phyloP scores from a whole-genome alignment of 1,140 invertebrate genomes.

The Pentalonia nigronervosa region DNA sequence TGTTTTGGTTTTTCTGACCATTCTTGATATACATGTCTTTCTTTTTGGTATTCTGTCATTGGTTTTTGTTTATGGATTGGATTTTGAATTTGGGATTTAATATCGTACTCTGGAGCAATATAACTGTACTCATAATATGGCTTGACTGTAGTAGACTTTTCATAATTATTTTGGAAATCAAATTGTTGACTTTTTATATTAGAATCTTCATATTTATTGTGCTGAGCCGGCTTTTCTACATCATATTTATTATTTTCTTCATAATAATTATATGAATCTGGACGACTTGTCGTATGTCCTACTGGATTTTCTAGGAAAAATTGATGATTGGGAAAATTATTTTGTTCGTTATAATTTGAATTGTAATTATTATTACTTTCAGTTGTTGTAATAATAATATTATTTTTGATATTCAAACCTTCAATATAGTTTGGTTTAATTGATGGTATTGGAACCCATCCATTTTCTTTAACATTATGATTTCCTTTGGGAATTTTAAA shows the following conservation, averaged over 20 bases:
- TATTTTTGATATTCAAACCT: conserved; percentile 59
- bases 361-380: conserved; percentile 21
- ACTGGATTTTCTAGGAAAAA: not conserved
- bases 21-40: conserved; percentile 8
- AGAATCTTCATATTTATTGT: conserved; percentile 34
- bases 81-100: conserved; percentile 53
- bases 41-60: conserved; percentile 26
- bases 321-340: conserved; percentile 28
- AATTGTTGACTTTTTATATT: conserved; percentile 27
- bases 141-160: conserved; percentile 58
- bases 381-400: conserved; percentile 28
- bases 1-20: conserved; percentile 23
- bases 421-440: conserved; percentile 61
- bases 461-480: conserved; percentile 48
- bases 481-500: conserved; percentile 54
- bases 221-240: conserved; percentile 48
- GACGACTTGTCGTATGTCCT: not conserved
- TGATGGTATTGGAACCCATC: conserved; percentile 62
- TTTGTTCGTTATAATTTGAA: conserved; percentile 23
- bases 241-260: conserved; percentile 49
- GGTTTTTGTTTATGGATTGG: conserved; percentile 9
- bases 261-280: conserved; percentile 49
- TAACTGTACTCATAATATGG: conserved; percentile 63
- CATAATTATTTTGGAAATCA: conserved; percentile 42
- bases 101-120: conserved; percentile 60